A percentile compares a stretch with the other conserved stretches of the same genome.
phyloP scores from a whole-genome alignment of 1,140 invertebrate species.

The Leptinotarsa defecta region DNA sequence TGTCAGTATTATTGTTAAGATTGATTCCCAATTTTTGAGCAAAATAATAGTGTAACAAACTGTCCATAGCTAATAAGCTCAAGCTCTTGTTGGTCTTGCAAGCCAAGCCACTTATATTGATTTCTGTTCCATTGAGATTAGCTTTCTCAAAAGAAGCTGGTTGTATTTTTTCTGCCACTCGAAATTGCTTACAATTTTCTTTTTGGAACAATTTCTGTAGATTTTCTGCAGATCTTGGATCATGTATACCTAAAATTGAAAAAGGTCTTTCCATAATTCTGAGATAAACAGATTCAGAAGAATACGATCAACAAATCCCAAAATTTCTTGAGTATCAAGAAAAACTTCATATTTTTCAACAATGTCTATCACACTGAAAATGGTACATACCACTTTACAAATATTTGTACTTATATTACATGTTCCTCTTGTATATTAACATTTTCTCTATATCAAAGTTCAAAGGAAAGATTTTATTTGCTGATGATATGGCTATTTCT shows the following conservation, averaged over 20 bases:
- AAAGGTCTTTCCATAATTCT: not conserved
- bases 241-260: constrained; percentile 41
- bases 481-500: no score
- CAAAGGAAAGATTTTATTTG: no score
- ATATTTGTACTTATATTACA: no score
- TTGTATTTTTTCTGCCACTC: constrained; percentile 56
- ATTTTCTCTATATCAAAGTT: no score
- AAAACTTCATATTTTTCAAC: no score
- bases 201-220: constrained; percentile 53
- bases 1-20: constrained; percentile 63
- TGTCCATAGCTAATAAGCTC: constrained; percentile 73
- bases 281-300: no score
- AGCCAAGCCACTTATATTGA: constrained; percentile 52
- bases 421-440: no score
- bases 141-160: constrained; percentile 43
- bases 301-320: no score
- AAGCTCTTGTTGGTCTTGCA: constrained; percentile 71
- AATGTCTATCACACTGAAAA: no score
- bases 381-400: no score
- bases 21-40: constrained; percentile 74
- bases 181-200: constrained; percentile 56
- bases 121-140: not conserved
- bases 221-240: constrained; percentile 61
- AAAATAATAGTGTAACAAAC: constrained; percentile 70
- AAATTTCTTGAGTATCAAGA: no score